A percentile compares a stretch with the other conserved stretches of the same genome.
Conservation (phyloP, 2,113 vertebrate genomes). For the Apaloderma vittatum region DNA sequence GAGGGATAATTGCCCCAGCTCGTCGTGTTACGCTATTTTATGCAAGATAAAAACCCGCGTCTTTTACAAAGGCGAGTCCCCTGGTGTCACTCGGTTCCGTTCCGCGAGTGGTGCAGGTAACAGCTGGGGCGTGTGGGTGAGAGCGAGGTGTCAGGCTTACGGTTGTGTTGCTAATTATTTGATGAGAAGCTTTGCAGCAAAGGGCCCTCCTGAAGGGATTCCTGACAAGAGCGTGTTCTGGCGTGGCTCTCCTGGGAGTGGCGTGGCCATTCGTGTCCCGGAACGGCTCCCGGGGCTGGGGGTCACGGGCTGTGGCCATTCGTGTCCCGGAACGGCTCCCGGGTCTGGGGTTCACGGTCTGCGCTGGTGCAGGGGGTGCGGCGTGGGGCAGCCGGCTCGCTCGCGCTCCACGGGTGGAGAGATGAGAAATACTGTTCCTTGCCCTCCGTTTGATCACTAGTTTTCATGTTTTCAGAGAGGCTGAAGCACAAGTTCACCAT, state of each 20-base stretch:
- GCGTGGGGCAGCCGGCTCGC: not conserved
- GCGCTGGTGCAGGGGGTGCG: not conserved
- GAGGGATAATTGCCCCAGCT: not conserved
- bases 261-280: not conserved
- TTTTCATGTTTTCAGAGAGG: not conserved
- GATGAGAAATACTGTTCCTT: not conserved
- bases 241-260: not conserved
- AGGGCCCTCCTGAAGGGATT: not conserved
- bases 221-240: not conserved
- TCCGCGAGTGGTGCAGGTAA: not conserved
- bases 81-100: not conserved
- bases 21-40: not conserved
- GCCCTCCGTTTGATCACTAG: not conserved
- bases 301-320: not conserved
- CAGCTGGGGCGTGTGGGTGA: fast-evolving
- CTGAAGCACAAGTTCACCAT: not conserved
- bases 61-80: not conserved
- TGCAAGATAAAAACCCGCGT: not conserved
- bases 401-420: not conserved
- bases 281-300: not conserved
- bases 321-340: not conserved
- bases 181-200: not conserved
- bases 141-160: not conserved
- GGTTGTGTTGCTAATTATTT: not conserved
- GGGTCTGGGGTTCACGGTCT: not conserved